Evolutionary conservation across 2,797 vertebrate genomes (phyloP), one percentile per base, ranked within the genome.

Genomic region (Loris lydekkerianus): DNA sequence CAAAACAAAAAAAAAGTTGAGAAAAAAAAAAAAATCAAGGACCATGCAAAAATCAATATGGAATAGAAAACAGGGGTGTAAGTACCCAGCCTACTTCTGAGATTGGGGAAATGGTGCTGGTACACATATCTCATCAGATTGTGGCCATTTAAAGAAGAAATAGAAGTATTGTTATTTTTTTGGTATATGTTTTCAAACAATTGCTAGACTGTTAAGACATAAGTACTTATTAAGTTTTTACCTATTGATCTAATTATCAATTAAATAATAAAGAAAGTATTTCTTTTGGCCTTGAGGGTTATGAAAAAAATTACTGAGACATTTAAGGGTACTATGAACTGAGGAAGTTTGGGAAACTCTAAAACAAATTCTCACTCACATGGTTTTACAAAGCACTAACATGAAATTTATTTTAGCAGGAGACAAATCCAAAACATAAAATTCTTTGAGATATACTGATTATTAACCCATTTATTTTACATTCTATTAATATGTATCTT

Each of bases 161-260:
- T 25, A 46, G 58, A 67, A 49, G 21, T 60, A 77, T 56, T 84
- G 53, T 49, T 61, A 85, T 53, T 49, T 78, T 67, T 73, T 91
- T 9, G 75, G 18, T 69, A 76, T 94, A 46, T 21, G 17, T 89
- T 89, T 94, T 92, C 17, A 86, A 58, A 85, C 15, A 89, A 89
- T 76, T 69, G 76, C 67, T 81, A 58, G 53, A 76, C 27, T 89
- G 63, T 49, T 89, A 75, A 11, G 61, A 89, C 43, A 49, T 21
- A 93, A 69, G 82, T 17, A 87, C 3, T 75, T 46, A 70, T 15
- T 85, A 67, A 46, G 61, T 80, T 46, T 27, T 65, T 92, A 10
- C 49, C 49, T 49, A 49, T 49, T 49, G 27, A 67, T 21, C 31
- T 83, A 63, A 78, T 69, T 69, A 80, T 78, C 73, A 29, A 73